A percentile compares a stretch with the other conserved stretches of the same genome.
These are phyloP conservation scores for Lepidocyrtinus sp. DNA, from an alignment of 2,888 invertebrate genomes.

Conservation along the genomic window DNA sequence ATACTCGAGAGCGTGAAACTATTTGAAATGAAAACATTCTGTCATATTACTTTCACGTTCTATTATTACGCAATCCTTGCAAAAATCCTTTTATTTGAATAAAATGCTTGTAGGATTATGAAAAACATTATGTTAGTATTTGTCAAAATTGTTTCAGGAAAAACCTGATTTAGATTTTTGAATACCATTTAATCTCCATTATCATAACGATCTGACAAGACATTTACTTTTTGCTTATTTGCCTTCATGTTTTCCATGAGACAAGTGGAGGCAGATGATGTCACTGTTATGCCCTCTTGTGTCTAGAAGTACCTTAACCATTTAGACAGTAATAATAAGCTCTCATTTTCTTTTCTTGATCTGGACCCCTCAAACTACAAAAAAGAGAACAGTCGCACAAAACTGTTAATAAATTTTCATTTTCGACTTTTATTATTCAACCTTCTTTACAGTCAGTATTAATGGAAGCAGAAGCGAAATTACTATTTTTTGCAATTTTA, in stretches of 20 bases:
- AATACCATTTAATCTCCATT: background rate
- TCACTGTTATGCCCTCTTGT: background rate
- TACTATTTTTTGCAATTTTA: conserved; percentile 10
- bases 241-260: no score
- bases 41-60: background rate
- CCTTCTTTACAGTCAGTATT: background rate
- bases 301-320: no score
- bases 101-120: background rate
- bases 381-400: background rate
- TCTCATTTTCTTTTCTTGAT: background rate
- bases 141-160: background rate
- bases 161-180: background rate
- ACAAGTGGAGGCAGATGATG: background rate
- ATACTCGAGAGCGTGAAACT: background rate
- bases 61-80: background rate
- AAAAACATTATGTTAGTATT: background rate
- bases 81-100: no score
- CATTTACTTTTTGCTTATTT: background rate
- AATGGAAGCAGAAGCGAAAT: background rate
- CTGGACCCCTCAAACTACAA: conserved; percentile 19
- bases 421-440: conserved; percentile 50
- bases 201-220: background rate
- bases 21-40: background rate
- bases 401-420: conserved; percentile 53
- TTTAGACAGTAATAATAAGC: background rate